Percentiles rank a stretch among this genome's conserved stretches.
phyloP scores from a whole-genome alignment of 2,113 vertebrate genomes.

The Falco punctatus region DNA sequence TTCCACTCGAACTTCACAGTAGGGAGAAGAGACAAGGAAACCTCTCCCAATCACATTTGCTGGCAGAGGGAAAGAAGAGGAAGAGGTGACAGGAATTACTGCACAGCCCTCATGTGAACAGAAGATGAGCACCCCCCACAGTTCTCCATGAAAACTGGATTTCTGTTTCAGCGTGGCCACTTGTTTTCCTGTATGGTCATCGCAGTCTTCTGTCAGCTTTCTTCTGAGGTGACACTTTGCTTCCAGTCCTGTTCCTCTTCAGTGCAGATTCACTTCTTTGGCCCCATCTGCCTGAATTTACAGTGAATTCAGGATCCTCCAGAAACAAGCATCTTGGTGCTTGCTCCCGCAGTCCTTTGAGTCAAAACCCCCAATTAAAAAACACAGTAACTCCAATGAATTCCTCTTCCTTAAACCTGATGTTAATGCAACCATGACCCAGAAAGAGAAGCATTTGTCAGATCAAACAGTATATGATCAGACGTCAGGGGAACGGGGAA shows the following conservation, averaged over 20 bases:
- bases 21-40: background rate
- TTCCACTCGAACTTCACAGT: background rate
- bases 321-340: background rate
- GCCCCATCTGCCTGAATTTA: background rate
- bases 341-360: background rate
- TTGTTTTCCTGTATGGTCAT: background rate
- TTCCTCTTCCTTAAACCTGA: background rate
- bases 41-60: background rate
- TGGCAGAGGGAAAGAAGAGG: background rate
- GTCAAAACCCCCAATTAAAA: background rate
- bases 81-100: background rate
- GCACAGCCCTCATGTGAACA: background rate
- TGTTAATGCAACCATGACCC: background rate
- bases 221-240: background rate
- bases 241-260: background rate
- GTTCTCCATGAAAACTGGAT: background rate
- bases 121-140: background rate
- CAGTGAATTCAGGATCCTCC: background rate
- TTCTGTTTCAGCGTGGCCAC: background rate
- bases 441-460: background rate
- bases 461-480: background rate
- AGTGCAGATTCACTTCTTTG: background rate
- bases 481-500: background rate
- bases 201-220: accelerated
- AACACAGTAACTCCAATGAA: background rate